Base-by-base conservation (phyloP, 2,888 invertebrate genomes). In the Cylindroiulus punctatus region DNA sequence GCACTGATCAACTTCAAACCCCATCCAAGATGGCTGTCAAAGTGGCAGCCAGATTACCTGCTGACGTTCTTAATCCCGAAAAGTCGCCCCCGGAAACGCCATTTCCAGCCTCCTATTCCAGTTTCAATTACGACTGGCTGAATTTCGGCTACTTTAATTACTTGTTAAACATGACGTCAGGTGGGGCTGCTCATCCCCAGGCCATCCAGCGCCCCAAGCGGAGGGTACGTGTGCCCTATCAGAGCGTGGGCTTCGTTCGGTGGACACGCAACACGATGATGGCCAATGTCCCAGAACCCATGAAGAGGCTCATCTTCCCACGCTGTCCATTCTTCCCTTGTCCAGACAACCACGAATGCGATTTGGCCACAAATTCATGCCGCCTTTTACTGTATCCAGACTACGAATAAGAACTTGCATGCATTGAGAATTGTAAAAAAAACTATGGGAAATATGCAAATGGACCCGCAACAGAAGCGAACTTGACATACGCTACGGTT, bases 41-140 rank as follows among this genome's bases (percentile, higher is more conserved):
- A 76, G 30, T 76, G 76, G 32, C 76, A 76, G 4, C 76, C 26
- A 26, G 76, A 26, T 76, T 76, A 76, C 30, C 10, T 14, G 8
- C 30, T 17, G 76, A 17, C 12, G 17, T 3, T 30, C 30, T 32
- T 17, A 76, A 76, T 76, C 30, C 76, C 14, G 76, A 30, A 30
- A 76, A 76, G 17, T 76, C 30, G 14, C 17, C 26, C 10, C 10
- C 30, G 3, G 76, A 76, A 30, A 17, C 76, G 30, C 76, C 14
- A 30, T 65, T 65, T 12, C 65, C 65, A 65, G 65, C 5, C 2
- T 76, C 76, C 17, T 76, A 76, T 30, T 76, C 76, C 76, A 76
- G 76, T 30, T 76, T 76, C 76, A 76, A 76, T 76, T 76, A 76
- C 76, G 76, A 76, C 76, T 76, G 76, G 76, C 26, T 76, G 30